Percentiles rank a stretch among this genome's conserved stretches.
These are phyloP conservation scores for Cecidostiba fungosa DNA, from an alignment of 2,888 invertebrate species.

Conservation along the genomic window DNA sequence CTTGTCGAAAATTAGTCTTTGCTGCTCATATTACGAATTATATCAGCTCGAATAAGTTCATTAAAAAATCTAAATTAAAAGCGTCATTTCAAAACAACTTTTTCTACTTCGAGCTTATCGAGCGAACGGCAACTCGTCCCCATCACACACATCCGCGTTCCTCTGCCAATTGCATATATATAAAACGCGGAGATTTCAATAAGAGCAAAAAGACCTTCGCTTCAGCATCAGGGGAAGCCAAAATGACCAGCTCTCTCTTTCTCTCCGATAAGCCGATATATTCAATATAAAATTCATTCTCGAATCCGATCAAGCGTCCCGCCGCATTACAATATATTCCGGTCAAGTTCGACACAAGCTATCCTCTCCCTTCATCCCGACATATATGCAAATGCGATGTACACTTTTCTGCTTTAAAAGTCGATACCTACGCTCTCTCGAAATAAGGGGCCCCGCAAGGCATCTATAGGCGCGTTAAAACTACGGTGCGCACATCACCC, in stretches of 20 bases:
- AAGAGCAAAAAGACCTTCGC: background rate
- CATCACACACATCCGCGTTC: background rate
- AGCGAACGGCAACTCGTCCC: too few relatives aligned
- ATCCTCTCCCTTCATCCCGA: background rate
- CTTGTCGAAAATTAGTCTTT: background rate
- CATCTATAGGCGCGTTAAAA: constrained; percentile 11
- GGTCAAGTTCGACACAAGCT: constrained; percentile 36
- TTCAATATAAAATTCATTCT: constrained; percentile 32
- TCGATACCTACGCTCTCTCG: background rate
- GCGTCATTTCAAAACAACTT: background rate
- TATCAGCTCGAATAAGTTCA: background rate
- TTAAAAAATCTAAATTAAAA: background rate
- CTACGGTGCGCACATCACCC: background rate
- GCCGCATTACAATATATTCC: constrained; percentile 44
- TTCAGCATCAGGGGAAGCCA: background rate
- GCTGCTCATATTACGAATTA: background rate
- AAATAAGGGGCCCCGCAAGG: background rate
- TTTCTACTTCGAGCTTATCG: too few relatives aligned
- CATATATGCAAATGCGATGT: background rate
- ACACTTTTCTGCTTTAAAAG: constrained; percentile 25
- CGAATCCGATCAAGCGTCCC: constrained; percentile 31
- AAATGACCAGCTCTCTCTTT: background rate
- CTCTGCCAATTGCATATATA: background rate
- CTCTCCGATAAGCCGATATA: constrained; percentile 24
- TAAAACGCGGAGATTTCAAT: background rate